Conservation (phyloP, 2,113 vertebrate genomes). For the Sarotherodon lohbergeri region DNA sequence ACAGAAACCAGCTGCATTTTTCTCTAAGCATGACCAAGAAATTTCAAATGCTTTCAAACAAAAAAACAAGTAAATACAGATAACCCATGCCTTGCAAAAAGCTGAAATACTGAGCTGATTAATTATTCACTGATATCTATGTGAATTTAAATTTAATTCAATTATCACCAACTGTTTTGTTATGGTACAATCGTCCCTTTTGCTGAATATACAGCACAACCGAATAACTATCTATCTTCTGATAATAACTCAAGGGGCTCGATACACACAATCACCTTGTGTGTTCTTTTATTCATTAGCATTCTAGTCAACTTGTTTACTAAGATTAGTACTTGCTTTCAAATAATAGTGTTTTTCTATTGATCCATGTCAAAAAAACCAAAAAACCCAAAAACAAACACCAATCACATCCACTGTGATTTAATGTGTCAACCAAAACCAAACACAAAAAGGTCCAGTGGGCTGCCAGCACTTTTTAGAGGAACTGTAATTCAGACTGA, state of each 20-base stretch:
- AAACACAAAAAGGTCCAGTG: neutral
- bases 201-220: neutral
- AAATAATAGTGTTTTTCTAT: neutral
- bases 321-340: neutral
- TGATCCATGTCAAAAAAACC: neutral
- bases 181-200: neutral
- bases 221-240: neutral
- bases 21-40: neutral
- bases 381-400: neutral
- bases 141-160: neutral
- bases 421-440: neutral
- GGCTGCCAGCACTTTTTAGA: neutral
- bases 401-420: neutral
- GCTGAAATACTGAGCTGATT: neutral
- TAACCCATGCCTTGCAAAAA: neutral
- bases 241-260: neutral
- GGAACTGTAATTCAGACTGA: neutral
- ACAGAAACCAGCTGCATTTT: neutral
- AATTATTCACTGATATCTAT: neutral
- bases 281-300: neutral
- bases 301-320: neutral
- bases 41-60: neutral
- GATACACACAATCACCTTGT: neutral
- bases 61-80: neutral
- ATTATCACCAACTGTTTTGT: neutral